These are phyloP conservation scores for Okapia johnstoni DNA, from an alignment of 2,113 vertebrate genomes.

Conservation along the genomic window DNA sequence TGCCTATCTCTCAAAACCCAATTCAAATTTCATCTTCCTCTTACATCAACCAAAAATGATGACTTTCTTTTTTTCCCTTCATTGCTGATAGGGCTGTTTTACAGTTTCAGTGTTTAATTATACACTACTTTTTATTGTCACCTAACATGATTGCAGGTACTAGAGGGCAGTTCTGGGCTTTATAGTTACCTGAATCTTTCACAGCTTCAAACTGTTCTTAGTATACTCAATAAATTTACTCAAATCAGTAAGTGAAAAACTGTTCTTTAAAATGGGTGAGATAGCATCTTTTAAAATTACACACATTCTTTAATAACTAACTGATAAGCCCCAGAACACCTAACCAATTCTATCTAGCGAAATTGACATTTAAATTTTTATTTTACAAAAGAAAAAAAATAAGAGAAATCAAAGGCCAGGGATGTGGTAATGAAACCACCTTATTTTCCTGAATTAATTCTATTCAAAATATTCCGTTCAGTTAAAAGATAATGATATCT, in stretches of 20 bases:
- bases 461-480: conserved; percentile 40
- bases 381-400: conserved; percentile 4
- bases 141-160: not conserved
- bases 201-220: not conserved
- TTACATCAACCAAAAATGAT: not conserved
- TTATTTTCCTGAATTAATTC: conserved; percentile 23
- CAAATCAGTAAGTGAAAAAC: not conserved
- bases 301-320: conserved; percentile 21
- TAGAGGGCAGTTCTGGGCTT: not conserved
- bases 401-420: not conserved
- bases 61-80: not conserved
- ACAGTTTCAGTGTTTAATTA: not conserved
- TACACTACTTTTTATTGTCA: not conserved
- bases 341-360: not conserved
- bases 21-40: not conserved
- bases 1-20: not conserved
- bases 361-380: not conserved
- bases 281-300: conserved; percentile 39
- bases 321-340: not conserved
- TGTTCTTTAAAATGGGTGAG: conserved; percentile 32
- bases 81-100: not conserved
- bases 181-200: not conserved
- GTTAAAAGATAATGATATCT: conserved; percentile 38
- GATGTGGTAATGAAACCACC: conserved; percentile 1
- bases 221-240: not conserved